Conservation (phyloP, 2,797 vertebrate genomes). For the Hozukius guyotensis region DNA sequence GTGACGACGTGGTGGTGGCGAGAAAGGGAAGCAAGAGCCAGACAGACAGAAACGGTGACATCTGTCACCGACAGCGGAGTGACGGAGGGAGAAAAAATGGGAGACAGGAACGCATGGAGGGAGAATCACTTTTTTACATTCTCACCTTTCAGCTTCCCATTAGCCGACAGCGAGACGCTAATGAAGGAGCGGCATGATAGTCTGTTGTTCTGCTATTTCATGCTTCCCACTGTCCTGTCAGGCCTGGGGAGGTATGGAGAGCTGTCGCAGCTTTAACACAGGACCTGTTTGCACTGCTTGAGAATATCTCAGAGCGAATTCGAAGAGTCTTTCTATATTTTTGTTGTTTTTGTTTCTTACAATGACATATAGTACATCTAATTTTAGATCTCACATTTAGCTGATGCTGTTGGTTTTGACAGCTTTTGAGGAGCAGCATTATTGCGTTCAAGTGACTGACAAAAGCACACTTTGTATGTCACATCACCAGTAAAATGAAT, state of each 20-base stretch:
- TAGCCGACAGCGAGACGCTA: constrained; percentile 69
- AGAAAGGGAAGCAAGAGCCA: constrained; percentile 45
- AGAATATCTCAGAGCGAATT: constrained; percentile 33
- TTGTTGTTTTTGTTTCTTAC: constrained; percentile 16
- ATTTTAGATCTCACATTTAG: constrained; percentile 27
- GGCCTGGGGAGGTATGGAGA: constrained; percentile 61
- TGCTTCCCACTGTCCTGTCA: constrained; percentile 67
- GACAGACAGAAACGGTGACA: constrained; percentile 63
- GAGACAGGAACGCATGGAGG: constrained; percentile 51
- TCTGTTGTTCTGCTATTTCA: constrained; percentile 58
- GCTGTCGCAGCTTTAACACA: constrained; percentile 49
- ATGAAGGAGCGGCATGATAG: constrained; percentile 67
- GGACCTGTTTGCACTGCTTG: constrained; percentile 18
- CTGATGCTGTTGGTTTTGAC: constrained; percentile 20
- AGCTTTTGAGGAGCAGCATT: constrained; percentile 17
- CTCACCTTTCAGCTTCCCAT: constrained; percentile 72
- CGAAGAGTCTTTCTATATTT: constrained; percentile 9
- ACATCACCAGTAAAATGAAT: constrained; percentile 29
- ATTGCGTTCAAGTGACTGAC: constrained; percentile 4
- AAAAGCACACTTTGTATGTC: constrained; percentile 12
- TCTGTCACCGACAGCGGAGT: constrained; percentile 65
- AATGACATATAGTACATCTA: neutral
- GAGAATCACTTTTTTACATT: constrained; percentile 66
- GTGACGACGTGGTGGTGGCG: constrained; percentile 24
- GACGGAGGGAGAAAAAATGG: constrained; percentile 58